A percentile compares a stretch with the other conserved stretches of the same genome.
These are phyloP conservation scores for Zaprionus capensis DNA, from an alignment of 1,140 invertebrate species.

Conservation along the genomic window DNA sequence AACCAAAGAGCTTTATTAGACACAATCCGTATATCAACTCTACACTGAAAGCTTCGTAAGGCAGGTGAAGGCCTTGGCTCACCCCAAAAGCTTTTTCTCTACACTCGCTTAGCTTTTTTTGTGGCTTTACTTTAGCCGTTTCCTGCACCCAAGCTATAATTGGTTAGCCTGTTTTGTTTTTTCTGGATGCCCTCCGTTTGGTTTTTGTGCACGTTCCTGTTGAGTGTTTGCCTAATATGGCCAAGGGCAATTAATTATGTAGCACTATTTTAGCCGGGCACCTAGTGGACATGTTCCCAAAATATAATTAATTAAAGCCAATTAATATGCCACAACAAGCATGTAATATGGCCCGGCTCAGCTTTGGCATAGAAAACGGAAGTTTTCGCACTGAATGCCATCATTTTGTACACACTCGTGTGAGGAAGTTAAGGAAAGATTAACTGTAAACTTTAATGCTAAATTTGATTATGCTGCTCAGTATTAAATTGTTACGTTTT, in stretches of 20 bases:
- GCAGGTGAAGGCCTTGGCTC: neutral
- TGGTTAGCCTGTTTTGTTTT: neutral
- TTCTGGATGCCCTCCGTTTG: neutral
- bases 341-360: slow-evolving; percentile 27
- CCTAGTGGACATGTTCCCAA: slow-evolving; percentile 51
- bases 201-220: slow-evolving; percentile 21
- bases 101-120: slow-evolving; percentile 6
- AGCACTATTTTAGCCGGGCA: slow-evolving; percentile 45
- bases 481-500: neutral
- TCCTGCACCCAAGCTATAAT: neutral
- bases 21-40: neutral
- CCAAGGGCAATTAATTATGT: slow-evolving; percentile 64
- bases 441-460: neutral
- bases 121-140: neutral
- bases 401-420: neutral
- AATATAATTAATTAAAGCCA: slow-evolving; percentile 73
- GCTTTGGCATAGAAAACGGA: neutral
- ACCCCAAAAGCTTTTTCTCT: slow-evolving; percentile 1
- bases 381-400: neutral
- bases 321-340: slow-evolving; percentile 61
- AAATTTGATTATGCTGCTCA: neutral
- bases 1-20: neutral
- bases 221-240: slow-evolving; percentile 38
- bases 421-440: neutral
- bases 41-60: neutral